phyloP scores from a whole-genome alignment of 1,140 invertebrate genomes.

The Asbolus verrucosus region DNA sequence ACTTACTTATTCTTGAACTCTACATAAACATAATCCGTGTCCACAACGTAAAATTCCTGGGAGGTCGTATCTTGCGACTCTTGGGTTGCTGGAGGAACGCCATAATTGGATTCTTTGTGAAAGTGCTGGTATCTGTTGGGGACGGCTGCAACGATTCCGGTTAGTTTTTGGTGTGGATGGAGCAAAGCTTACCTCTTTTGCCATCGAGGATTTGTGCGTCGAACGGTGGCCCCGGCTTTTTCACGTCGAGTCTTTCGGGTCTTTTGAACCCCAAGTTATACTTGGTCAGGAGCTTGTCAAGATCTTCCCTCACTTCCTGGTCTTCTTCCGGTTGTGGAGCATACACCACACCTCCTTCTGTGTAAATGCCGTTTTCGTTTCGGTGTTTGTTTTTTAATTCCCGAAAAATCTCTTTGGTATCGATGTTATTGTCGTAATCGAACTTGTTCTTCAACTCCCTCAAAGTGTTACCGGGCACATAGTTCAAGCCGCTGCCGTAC shows the following conservation, averaged over 20 bases:
- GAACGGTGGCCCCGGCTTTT: conserved; percentile 90
- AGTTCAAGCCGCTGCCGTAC: conserved; percentile 61
- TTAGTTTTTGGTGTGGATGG: background rate
- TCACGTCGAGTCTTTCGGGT: conserved; percentile 90
- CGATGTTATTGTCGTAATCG: conserved; percentile 33
- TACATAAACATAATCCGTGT: conserved; percentile 78
- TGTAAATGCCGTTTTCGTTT: conserved; percentile 66
- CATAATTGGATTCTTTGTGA: too few species aligned
- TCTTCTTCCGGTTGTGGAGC: conserved; percentile 40
- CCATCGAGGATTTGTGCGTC: conserved; percentile 64
- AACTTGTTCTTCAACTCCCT: conserved; percentile 41
- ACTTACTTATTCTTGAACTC: conserved; percentile 74
- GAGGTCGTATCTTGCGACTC: conserved; percentile 63
- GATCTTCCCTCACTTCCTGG: conserved; percentile 55
- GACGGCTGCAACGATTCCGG: background rate
- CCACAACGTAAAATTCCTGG: conserved; percentile 70
- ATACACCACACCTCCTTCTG: conserved; percentile 74
- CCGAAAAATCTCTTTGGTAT: conserved; percentile 54
- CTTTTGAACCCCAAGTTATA: conserved; percentile 81
- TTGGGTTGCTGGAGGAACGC: too few species aligned
- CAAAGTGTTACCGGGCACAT: conserved; percentile 58
- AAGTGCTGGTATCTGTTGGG: conserved; percentile 1
- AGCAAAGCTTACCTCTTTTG: conserved; percentile 48
- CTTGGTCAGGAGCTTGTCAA: conserved; percentile 68
- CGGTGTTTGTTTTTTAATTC: conserved; percentile 55